Conservation (phyloP, 2,113 vertebrate genomes). For the Lampris megalopsis region DNA sequence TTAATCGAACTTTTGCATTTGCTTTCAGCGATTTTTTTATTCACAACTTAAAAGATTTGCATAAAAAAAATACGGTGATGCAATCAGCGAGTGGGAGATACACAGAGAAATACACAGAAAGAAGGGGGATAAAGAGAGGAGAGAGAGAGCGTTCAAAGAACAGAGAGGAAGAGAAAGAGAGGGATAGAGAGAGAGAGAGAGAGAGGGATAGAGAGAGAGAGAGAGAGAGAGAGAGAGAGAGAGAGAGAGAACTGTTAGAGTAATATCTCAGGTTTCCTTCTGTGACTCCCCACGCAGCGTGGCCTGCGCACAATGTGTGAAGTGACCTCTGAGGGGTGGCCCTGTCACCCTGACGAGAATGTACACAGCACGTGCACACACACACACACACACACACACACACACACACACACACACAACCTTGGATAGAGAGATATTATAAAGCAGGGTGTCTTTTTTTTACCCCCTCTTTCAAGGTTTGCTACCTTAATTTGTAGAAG, state of each 20-base stretch:
- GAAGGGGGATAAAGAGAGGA: neutral
- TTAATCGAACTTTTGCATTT: no score
- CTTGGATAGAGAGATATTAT: no score
- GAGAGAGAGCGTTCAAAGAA: neutral
- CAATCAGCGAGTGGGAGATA: neutral
- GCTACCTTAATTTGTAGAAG: slow-evolving; percentile 8
- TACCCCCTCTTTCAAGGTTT: slow-evolving; percentile 1
- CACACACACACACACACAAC: slow-evolving; percentile 9
- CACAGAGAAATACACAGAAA: neutral
- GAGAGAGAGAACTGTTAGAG: slow-evolving; percentile 53
- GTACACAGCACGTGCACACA: slow-evolving; percentile 17
- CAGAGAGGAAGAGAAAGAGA: no score
- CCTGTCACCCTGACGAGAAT: slow-evolving; percentile 73
- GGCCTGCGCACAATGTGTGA: slow-evolving; percentile 76
- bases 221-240: slow-evolving; percentile 2
- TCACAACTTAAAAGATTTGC: no score
- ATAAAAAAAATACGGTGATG: neutral
- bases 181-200: neutral
- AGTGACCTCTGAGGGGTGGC: slow-evolving; percentile 79
- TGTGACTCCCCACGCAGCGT: slow-evolving; percentile 64
- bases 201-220: neutral
- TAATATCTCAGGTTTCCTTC: slow-evolving; percentile 79
- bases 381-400: slow-evolving; percentile 15
- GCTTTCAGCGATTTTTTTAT: no score
- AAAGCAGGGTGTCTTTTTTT: no score